A percentile compares a stretch with the other conserved stretches of the same genome.
These are phyloP conservation scores for Diplolepis rosae DNA, from an alignment of 2,888 invertebrate species.

Conservation along the genomic window DNA sequence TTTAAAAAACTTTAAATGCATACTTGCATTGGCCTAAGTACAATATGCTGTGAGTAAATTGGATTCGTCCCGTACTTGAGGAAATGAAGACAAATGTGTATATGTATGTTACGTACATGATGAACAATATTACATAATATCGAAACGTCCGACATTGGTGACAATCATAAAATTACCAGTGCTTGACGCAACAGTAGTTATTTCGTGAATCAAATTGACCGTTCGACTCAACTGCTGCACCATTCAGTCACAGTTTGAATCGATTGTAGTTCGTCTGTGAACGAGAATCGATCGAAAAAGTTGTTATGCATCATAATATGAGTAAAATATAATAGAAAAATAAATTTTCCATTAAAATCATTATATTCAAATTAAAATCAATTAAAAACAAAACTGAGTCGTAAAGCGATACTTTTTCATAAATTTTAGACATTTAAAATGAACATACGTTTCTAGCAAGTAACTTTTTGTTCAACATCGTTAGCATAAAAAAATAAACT, in stretches of 20 bases:
- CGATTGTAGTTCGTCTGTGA: background rate
- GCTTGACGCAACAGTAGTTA: constrained; percentile 44
- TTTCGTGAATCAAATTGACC: constrained; percentile 46
- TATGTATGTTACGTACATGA: background rate
- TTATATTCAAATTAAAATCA: no score
- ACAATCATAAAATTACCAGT: constrained; percentile 63
- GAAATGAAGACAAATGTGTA: background rate
- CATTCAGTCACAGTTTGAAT: constrained; percentile 34
- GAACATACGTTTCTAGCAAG: no score
- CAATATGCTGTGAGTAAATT: background rate
- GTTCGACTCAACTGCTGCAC: constrained; percentile 3
- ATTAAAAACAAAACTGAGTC: no score
- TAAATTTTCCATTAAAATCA: no score
- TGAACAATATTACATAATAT: constrained; percentile 5
- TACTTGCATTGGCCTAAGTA: background rate
- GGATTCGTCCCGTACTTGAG: background rate
- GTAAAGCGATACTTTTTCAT: no score
- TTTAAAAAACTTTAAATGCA: no score
- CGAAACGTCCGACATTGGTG: constrained; percentile 52
- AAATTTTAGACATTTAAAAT: no score
- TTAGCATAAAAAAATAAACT: no score
- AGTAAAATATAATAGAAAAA: background rate
- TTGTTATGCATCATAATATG: background rate
- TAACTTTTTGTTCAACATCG: no score
- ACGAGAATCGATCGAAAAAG: background rate